Percentiles rank a stretch among this genome's conserved stretches.
These are phyloP conservation scores for Dolomedes plantarius DNA, from an alignment of 2,888 invertebrate species.

Conservation along the genomic window DNA sequence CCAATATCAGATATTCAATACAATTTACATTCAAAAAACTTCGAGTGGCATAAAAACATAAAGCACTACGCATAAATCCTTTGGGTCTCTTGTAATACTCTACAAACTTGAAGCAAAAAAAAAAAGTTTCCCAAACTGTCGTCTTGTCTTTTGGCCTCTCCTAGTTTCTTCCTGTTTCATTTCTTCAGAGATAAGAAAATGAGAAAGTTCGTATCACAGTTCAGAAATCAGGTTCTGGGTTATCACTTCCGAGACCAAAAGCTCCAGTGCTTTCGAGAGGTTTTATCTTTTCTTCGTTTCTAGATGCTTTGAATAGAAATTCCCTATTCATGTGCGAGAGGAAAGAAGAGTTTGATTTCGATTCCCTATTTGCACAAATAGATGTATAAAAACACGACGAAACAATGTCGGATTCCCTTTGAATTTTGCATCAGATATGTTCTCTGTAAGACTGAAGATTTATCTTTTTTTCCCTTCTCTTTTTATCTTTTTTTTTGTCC, in stretches of 20 bases:
- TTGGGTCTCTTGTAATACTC: neutral
- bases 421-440: neutral
- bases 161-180: constrained; percentile 1
- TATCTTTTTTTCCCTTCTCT: too few species aligned
- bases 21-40: neutral
- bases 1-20: neutral
- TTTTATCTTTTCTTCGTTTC: neutral
- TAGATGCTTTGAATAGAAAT: constrained; percentile 20
- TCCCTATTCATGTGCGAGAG: neutral
- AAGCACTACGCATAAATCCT: neutral
- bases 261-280: neutral
- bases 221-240: constrained; percentile 1
- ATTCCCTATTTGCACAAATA: constrained; percentile 1
- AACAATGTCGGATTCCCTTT: neutral
- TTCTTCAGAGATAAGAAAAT: constrained; percentile 14
- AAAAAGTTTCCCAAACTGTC: constrained; percentile 23
- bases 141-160: constrained; percentile 10
- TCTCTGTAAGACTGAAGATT: too few species aligned
- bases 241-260: neutral
- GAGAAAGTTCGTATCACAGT: constrained; percentile 22
- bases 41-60: neutral
- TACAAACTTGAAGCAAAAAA: constrained; percentile 1
- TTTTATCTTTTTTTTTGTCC: too few species aligned
- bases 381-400: neutral
- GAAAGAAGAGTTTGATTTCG: constrained; percentile 1